Percentiles rank a stretch among this genome's conserved stretches.
Evolutionary conservation across 2,113 vertebrate genomes (phyloP).

Genomic region (Pomatostomus ruficeps): DNA sequence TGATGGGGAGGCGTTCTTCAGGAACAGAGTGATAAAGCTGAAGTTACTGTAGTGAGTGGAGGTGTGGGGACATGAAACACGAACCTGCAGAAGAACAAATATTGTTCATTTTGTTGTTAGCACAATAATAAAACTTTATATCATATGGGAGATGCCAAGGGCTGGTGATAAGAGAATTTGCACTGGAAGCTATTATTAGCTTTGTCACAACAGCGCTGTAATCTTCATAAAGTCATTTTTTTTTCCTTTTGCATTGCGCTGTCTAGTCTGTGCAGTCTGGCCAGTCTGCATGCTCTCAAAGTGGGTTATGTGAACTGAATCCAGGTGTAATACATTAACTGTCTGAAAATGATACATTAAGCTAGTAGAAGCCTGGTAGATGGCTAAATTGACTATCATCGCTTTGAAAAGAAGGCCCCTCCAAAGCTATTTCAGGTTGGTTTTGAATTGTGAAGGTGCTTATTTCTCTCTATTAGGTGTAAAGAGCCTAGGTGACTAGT

Average conservation of each 20-base stretch:
- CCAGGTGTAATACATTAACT: neutral
- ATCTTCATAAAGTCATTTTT: neutral
- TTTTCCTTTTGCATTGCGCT: neutral
- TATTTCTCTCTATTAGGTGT: neutral
- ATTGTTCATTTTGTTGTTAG: neutral
- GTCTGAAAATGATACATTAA: neutral
- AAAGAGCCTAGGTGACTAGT: neutral
- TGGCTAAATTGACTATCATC: neutral
- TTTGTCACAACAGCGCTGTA: neutral
- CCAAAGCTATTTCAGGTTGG: neutral
- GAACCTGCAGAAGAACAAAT: neutral
- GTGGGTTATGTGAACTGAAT: neutral
- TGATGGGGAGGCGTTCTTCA: neutral
- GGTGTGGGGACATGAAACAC: neutral
- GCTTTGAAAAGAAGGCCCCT: neutral
- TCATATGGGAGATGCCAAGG: neutral
- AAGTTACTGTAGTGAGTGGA: neutral
- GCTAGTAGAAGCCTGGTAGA: neutral
- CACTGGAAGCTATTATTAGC: neutral
- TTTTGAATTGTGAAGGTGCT: neutral
- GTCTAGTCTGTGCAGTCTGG: neutral
- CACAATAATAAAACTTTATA: neutral
- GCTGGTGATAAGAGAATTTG: neutral
- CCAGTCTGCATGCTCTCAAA: neutral
- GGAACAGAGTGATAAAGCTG: neutral